Percentiles rank a stretch among this genome's conserved stretches.
Conservation (phyloP, 1,140 invertebrate species). For the Drosophila rufa region DNA sequence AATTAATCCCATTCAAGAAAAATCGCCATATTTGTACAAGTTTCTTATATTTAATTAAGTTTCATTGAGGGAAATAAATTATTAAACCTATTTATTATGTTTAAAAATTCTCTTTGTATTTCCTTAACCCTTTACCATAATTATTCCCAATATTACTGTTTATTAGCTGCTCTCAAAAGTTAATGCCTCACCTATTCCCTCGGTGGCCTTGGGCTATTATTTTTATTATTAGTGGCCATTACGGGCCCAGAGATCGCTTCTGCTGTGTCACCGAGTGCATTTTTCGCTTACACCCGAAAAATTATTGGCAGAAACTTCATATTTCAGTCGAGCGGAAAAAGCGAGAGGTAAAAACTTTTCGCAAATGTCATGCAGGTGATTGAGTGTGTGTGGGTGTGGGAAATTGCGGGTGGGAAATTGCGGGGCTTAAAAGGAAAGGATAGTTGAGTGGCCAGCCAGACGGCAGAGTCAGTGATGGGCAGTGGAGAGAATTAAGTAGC, state of each 20-base stretch:
- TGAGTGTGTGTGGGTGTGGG: constrained; percentile 4
- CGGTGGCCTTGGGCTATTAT: neutral
- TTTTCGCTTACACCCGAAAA: constrained; percentile 31
- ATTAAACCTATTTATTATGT: too few species aligned
- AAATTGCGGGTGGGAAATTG: constrained; percentile 8
- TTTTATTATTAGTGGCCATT: constrained; percentile 8
- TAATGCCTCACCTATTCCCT: neutral
- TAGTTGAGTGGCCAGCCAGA: constrained; percentile 29
- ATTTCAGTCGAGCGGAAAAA: constrained; percentile 58
- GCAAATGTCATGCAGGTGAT: constrained; percentile 60
- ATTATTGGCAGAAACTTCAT: constrained; percentile 63
- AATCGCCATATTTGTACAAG: too few species aligned
- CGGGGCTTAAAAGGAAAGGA: constrained; percentile 4
- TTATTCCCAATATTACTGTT: neutral
- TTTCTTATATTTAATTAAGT: too few species aligned
- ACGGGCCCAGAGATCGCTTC: constrained; percentile 9
- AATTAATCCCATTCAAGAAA: too few species aligned
- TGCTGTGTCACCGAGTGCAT: constrained; percentile 50
- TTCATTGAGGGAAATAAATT: too few species aligned
- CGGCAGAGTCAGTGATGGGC: constrained; percentile 1
- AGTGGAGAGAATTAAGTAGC: neutral
- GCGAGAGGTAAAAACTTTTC: constrained; percentile 53
- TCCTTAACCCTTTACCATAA: neutral
- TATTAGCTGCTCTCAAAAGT: constrained; percentile 10
- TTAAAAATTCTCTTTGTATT: too few species aligned